Base-by-base conservation (phyloP, 64 coral and sea anemone genomes). In the Dendronephthya gigantea region DNA sequence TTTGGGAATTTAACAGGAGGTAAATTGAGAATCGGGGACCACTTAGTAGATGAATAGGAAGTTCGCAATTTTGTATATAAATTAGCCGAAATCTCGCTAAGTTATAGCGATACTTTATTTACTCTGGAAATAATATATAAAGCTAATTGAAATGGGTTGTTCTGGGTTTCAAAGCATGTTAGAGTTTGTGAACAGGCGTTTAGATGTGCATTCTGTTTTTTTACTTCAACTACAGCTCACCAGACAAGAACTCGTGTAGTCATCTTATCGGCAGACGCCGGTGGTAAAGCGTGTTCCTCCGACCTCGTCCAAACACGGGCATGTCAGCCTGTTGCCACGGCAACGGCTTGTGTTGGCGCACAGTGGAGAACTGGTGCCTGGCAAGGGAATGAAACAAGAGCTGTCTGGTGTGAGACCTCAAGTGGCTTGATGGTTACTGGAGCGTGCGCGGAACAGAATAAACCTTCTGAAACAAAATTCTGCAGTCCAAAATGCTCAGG, bases 401-500 rank as follows among this genome's bases (percentile, higher is more conserved):
- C 19, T 0, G 72, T 79, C 15, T 35, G 72, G 72, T 79, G 72
- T 79, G 72, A 79, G 36, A 35, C 15, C 36, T 36, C 72, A 2
- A 39, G 32, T 79, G 72, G 72, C 10, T 8, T 79, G 15, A 19
- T 29, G 36, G 72, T 79, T 17, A 36, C 72, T 79, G 72, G 36
- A 36, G 72, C 72, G 30, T 79, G 72, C 72, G 15, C 36, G 15
- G 0, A 2, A 15, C 30, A 33, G 36, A 39, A 79, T 79, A 79
- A 79, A 79, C 72, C 72, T 36, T 39, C 72, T 11, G 30, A 34
- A 8, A 79, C 7, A 79, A 79, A 33, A 19, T 29, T 33, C 4
- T 79, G 72, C 29, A 39, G 17, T 79, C 72, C 72, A 79, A 79
- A 0, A 16, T 79, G 72, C 32, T 79, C 72, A 79, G 72, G 72